Conservation (phyloP, 2,888 invertebrate genomes). For the Aphidius colemani region DNA sequence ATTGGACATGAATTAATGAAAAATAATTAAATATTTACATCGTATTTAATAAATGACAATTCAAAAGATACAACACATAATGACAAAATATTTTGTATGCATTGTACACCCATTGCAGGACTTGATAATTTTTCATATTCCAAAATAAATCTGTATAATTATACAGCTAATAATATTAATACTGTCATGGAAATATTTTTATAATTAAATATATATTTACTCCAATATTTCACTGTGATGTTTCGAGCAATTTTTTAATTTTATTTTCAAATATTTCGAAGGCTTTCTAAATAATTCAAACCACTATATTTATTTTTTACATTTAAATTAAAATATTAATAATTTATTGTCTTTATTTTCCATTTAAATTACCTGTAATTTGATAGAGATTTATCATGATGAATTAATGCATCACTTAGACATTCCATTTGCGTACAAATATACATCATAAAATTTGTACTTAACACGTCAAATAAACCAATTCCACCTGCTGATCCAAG, state of each 20-base stretch:
- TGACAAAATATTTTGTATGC: conserved; percentile 38
- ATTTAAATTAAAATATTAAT: not conserved
- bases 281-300: not conserved
- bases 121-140: conserved; percentile 35
- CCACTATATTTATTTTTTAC: no score
- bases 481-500: conserved; percentile 37
- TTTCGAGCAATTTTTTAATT: conserved; percentile 34
- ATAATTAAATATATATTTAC: conserved; percentile 29
- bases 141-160: conserved; percentile 34
- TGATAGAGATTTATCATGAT: conserved; percentile 1
- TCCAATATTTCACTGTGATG: conserved; percentile 38
- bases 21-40: conserved; percentile 31
- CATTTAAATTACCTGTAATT: conserved; percentile 24
- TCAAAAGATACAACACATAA: conserved; percentile 44
- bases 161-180: not conserved
- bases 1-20: no score
- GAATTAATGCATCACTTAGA: conserved; percentile 34
- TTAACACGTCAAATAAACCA: conserved; percentile 38
- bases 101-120: conserved; percentile 42
- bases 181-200: not conserved
- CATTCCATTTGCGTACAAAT: conserved; percentile 38
- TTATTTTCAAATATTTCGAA: conserved; percentile 29
- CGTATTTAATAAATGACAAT: conserved; percentile 36
- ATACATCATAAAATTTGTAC: conserved; percentile 37
- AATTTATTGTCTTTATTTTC: not conserved